Percentiles rank a stretch among this genome's conserved stretches.
Conservation (phyloP, 2,888 invertebrate species). For the Drosophila mimetica region DNA sequence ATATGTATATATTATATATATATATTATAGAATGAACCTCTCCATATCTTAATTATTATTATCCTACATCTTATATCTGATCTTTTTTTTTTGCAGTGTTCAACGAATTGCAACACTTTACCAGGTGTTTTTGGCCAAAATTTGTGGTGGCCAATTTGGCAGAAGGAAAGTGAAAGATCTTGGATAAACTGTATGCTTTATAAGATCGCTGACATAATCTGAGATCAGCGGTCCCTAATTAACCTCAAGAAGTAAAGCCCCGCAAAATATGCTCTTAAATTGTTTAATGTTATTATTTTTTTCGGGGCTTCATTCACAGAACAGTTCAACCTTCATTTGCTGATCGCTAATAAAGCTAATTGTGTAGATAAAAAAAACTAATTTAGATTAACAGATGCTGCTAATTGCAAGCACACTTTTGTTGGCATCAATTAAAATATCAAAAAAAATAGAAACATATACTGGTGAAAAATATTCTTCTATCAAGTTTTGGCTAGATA, state of each 20-base stretch:
- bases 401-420: conserved; percentile 27
- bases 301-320: not conserved
- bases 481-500: not conserved
- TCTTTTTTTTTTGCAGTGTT: conserved; percentile 9
- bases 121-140: conserved; percentile 30
- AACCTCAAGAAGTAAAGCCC: conserved; percentile 8
- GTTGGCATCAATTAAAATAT: no score
- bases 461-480: not conserved
- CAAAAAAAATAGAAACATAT: no score
- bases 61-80: not conserved
- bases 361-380: conserved; percentile 4
- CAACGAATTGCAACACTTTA: conserved; percentile 9
- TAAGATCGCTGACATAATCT: conserved; percentile 2
- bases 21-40: not conserved
- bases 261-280: conserved; percentile 5
- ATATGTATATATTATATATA: no score
- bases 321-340: conserved; percentile 8
- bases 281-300: conserved; percentile 1
- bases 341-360: conserved; percentile 28
- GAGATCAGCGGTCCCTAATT: conserved; percentile 20
- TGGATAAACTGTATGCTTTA: conserved; percentile 8
- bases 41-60: no score
- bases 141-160: conserved; percentile 5
- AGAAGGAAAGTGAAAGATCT: conserved; percentile 28
- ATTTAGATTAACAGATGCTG: conserved; percentile 4